Evolutionary conservation across 2,113 vertebrate genomes (phyloP).

Genomic region (Oreotrochilus melanogaster): DNA sequence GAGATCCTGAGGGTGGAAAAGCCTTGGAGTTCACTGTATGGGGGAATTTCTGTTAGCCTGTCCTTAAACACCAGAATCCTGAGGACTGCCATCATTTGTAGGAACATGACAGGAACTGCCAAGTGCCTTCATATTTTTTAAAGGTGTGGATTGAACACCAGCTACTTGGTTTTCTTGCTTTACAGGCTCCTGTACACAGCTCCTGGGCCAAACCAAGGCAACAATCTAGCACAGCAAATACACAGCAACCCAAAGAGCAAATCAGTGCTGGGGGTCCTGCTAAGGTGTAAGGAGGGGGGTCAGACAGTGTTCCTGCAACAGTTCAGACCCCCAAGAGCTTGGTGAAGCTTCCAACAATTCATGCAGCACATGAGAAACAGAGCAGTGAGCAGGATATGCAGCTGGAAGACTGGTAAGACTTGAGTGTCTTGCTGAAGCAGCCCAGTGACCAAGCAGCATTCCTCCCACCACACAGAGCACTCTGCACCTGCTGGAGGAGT

Average conservation of each 20-base stretch:
- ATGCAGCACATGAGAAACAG: neutral
- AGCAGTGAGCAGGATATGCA: constrained; percentile 18
- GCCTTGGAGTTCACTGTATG: neutral
- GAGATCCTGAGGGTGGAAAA: neutral
- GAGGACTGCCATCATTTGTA: neutral
- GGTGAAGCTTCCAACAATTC: neutral
- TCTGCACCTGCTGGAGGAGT: neutral
- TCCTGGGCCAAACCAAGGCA: neutral
- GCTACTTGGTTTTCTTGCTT: neutral
- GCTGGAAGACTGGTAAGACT: neutral
- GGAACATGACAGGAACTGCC: neutral
- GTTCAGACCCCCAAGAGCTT: neutral
- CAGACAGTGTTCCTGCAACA: neutral
- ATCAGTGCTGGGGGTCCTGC: neutral
- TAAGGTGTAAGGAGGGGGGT: neutral
- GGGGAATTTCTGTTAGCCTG: neutral
- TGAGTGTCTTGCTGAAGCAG: neutral
- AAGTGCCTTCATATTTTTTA: neutral
- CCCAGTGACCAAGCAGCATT: neutral
- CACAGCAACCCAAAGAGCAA: neutral
- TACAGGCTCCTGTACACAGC: neutral
- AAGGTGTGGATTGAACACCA: neutral
- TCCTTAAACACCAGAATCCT: neutral
- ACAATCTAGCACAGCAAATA: neutral
- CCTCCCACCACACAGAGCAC: neutral